Evolutionary conservation across 2,888 invertebrate genomes (phyloP).

Genomic region (Philhelius pedissequus): DNA sequence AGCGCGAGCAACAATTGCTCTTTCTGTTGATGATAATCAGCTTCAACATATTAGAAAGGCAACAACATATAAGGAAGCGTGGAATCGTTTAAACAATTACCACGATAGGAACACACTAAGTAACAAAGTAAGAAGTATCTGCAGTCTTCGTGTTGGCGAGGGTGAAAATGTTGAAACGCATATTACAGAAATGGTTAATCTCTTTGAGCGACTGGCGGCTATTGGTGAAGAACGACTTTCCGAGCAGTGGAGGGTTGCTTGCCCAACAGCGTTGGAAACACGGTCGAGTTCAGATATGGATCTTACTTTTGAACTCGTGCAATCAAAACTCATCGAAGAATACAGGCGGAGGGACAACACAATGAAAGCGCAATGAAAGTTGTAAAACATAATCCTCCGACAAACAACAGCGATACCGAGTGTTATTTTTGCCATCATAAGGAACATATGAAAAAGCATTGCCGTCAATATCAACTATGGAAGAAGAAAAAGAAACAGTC

Average conservation of each 20-base stretch:
- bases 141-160: background rate
- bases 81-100: background rate
- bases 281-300: background rate
- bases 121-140: background rate
- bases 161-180: background rate
- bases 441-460: background rate
- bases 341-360: background rate
- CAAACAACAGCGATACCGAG: background rate
- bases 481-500: background rate
- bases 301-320: background rate
- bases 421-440: background rate
- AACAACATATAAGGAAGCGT: background rate
- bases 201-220: background rate
- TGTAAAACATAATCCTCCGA: background rate
- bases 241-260: background rate
- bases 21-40: background rate
- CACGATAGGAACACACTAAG: background rate
- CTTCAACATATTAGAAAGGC: background rate
- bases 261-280: background rate
- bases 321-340: background rate
- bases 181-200: no score
- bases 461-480: background rate
- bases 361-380: background rate
- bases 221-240: background rate
- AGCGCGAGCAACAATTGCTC: background rate